A percentile compares a stretch with the other conserved stretches of the same genome.
Evolutionary conservation across 2,797 vertebrate species (phyloP).

Genomic region (Hemibagrus guttatus): DNA sequence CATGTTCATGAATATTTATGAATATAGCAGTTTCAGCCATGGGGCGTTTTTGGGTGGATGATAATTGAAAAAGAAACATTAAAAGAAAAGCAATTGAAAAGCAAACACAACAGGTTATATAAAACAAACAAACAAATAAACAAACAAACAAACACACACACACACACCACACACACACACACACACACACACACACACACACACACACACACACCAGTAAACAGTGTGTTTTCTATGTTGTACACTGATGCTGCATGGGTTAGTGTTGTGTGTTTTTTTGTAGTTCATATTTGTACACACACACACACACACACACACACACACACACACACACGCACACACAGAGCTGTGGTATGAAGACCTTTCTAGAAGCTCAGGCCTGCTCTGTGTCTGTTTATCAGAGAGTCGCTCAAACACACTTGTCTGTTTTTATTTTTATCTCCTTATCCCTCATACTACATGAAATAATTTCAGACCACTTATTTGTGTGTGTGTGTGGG

Average conservation of each 20-base stretch:
- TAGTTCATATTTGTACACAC: not conserved
- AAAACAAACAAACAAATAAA: not conserved
- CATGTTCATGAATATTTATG: not conserved
- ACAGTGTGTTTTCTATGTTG: not conserved
- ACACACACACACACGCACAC: not conserved
- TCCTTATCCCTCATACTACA: not conserved
- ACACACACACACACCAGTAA: not conserved
- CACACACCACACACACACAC: not conserved
- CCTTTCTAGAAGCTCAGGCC: not conserved
- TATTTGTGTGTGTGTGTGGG: not conserved
- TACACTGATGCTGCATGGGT: not conserved
- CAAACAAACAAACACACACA: not conserved
- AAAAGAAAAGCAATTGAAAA: not conserved
- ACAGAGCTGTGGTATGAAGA: constrained; percentile 5
- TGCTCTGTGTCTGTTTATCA: constrained; percentile 11
- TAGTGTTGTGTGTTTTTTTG: not conserved
- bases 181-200: not conserved
- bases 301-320: not conserved
- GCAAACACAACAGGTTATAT: not conserved
- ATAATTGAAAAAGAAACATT: not conserved
- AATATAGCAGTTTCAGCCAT: not conserved
- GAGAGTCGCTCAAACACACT: not conserved
- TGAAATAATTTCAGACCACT: not conserved
- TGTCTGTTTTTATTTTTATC: not conserved
- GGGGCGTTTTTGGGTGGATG: not conserved